Evolutionary conservation across 35 echinoderm and acorn worm species (phyloP).

Genomic region (Heliocidaris tuberculata): DNA sequence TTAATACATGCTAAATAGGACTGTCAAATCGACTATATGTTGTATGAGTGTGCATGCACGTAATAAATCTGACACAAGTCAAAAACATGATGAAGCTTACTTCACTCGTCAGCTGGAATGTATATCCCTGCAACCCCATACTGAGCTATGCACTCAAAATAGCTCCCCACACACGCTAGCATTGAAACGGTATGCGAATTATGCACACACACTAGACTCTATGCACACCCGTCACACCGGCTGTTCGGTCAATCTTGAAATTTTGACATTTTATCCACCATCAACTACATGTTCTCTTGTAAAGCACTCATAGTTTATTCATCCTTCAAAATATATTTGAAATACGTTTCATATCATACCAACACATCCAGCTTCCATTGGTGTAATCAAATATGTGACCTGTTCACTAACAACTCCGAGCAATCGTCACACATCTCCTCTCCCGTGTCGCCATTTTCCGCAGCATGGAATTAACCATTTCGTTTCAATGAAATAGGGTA

Average conservation of each 20-base stretch:
- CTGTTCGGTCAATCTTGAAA: background rate
- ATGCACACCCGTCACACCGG: background rate
- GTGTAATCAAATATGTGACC: background rate
- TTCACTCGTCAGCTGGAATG: constrained; percentile 3
- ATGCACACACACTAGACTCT: background rate
- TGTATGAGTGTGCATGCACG: too few relatives aligned
- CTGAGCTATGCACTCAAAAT: constrained; percentile 29
- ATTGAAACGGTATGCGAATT: background rate
- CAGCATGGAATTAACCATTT: background rate
- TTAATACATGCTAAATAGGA: too few relatives aligned
- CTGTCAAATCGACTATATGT: too few relatives aligned
- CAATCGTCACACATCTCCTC: background rate
- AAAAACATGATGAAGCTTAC: background rate
- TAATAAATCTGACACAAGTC: too few relatives aligned
- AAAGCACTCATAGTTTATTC: background rate
- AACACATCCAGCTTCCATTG: background rate
- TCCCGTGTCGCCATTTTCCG: background rate
- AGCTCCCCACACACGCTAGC: background rate
- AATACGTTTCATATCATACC: background rate
- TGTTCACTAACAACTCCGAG: background rate
- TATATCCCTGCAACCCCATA: background rate
- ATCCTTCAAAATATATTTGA: background rate
- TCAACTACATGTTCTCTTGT: background rate
- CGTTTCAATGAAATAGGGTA: background rate
- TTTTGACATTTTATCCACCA: background rate